Evolutionary conservation across 37 sponge, comb jelly and placozoan genomes (phyloP).

Genomic region (Geodia barretti): DNA sequence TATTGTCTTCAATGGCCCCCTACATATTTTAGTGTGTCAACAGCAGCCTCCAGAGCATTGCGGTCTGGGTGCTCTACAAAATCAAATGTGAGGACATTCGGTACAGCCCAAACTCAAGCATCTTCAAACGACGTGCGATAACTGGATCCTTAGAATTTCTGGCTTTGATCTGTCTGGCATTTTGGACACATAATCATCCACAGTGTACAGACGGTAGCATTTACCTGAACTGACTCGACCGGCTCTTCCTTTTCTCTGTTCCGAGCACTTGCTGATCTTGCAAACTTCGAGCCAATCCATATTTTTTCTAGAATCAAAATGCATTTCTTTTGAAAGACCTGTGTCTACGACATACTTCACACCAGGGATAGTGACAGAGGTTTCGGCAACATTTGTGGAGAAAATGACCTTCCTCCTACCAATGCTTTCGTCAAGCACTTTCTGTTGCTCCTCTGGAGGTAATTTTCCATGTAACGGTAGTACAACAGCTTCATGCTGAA

Average conservation of each 20-base stretch:
- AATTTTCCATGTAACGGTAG: conserved; percentile 82
- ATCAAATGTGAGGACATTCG: conserved; percentile 59
- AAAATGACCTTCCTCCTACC: conserved; percentile 76
- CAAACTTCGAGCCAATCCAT: conserved; percentile 69
- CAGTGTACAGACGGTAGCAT: conserved; percentile 74
- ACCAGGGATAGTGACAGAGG: conserved; percentile 88
- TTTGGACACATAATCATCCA: conserved; percentile 24
- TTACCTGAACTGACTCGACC: conserved; percentile 75
- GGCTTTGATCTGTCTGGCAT: conserved; percentile 64
- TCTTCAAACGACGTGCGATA: conserved; percentile 62
- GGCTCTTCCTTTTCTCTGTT: conserved; percentile 86
- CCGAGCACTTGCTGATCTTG: conserved; percentile 68
- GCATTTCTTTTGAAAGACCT: conserved; percentile 75
- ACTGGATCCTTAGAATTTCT: conserved; percentile 71
- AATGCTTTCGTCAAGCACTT: conserved; percentile 47
- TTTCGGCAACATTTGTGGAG: conserved; percentile 92
- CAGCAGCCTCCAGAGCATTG: conserved; percentile 47
- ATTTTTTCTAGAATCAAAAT: conserved; percentile 67
- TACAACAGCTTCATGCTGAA: conserved; percentile 25
- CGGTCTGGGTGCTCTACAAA: conserved; percentile 73
- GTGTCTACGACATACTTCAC: conserved; percentile 81
- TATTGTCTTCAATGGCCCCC: conserved; percentile 54
- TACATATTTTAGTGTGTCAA: conserved; percentile 65
- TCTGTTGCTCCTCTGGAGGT: conserved; percentile 80
- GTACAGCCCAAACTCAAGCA: conserved; percentile 74